These are phyloP conservation scores for Andrena cerasifolii DNA, from an alignment of 1,140 invertebrate genomes.

Conservation along the genomic window DNA sequence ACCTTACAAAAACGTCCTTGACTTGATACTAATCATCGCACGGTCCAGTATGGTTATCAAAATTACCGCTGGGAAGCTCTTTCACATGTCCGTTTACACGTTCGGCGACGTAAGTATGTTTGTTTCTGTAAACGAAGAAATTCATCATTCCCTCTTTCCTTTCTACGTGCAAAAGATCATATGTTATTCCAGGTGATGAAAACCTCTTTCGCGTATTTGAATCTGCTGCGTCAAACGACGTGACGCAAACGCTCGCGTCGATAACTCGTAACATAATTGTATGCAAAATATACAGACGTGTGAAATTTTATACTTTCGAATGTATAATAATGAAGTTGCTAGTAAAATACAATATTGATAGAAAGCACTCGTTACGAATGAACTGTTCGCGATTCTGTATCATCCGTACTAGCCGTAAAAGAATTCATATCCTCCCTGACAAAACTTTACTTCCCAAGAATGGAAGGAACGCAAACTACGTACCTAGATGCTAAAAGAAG, in stretches of 20 bases:
- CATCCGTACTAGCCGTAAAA: too few relatives aligned
- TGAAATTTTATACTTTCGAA: not conserved
- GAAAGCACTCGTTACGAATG: not conserved
- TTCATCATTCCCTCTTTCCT: not conserved
- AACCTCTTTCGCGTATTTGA: slow-evolving; percentile 54
- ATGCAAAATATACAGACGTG: not conserved
- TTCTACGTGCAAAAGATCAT: not conserved
- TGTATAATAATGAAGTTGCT: too few relatives aligned
- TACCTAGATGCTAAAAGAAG: too few relatives aligned
- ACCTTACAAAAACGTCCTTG: slow-evolving; percentile 47
- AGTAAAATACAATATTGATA: not conserved
- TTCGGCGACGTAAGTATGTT: slow-evolving; percentile 65
- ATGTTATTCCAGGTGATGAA: slow-evolving; percentile 63
- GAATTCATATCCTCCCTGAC: too few relatives aligned
- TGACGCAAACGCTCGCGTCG: not conserved
- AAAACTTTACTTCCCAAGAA: too few relatives aligned
- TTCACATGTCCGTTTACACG: slow-evolving; percentile 61
- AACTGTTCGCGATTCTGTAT: too few relatives aligned
- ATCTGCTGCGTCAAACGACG: slow-evolving; percentile 28
- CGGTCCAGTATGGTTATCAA: slow-evolving; percentile 60
- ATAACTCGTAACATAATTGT: too few relatives aligned
- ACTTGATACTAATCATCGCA: slow-evolving; percentile 63
- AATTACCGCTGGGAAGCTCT: slow-evolving; percentile 67
- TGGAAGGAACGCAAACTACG: too few relatives aligned
- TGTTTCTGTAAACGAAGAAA: not conserved